These are phyloP conservation scores for Icerya purchasi DNA, from an alignment of 2,888 invertebrate species.

Conservation along the genomic window DNA sequence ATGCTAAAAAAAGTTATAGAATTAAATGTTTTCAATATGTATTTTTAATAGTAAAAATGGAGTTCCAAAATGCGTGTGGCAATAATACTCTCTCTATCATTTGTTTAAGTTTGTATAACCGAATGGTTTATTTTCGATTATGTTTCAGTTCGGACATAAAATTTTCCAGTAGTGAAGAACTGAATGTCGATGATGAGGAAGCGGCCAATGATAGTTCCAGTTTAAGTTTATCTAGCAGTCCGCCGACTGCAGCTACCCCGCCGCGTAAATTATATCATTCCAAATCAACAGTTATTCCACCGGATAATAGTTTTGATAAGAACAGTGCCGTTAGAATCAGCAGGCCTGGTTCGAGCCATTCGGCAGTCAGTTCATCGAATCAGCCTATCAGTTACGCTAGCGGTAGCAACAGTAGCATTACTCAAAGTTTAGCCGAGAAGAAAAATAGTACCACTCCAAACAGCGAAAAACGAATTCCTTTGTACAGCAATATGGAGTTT, in stretches of 20 bases:
- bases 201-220: conserved; percentile 17
- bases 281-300: conserved; percentile 7
- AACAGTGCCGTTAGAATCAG: conserved; percentile 5
- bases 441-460: background rate
- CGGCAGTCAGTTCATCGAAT: conserved; percentile 10
- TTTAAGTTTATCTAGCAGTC: conserved; percentile 17
- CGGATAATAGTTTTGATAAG: conserved; percentile 1
- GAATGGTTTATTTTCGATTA: no score
- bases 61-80: no score
- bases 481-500: conserved; percentile 24
- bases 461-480: conserved; percentile 13
- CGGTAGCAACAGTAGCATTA: conserved; percentile 8
- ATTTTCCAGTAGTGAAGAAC: conserved; percentile 19
- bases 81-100: no score
- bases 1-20: no score
- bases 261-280: conserved; percentile 11
- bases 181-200: conserved; percentile 18
- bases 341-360: conserved; percentile 14
- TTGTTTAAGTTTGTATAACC: no score
- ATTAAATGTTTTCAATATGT: no score
- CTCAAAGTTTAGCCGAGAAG: background rate
- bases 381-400: conserved; percentile 2
- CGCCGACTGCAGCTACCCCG: conserved; percentile 16
- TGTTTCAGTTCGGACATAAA: conserved; percentile 16
- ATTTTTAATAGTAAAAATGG: no score